A percentile compares a stretch with the other conserved stretches of the same genome.
These are phyloP conservation scores for Gephyroberyx darwinii DNA, from an alignment of 2,797 vertebrate species.

Conservation along the genomic window DNA sequence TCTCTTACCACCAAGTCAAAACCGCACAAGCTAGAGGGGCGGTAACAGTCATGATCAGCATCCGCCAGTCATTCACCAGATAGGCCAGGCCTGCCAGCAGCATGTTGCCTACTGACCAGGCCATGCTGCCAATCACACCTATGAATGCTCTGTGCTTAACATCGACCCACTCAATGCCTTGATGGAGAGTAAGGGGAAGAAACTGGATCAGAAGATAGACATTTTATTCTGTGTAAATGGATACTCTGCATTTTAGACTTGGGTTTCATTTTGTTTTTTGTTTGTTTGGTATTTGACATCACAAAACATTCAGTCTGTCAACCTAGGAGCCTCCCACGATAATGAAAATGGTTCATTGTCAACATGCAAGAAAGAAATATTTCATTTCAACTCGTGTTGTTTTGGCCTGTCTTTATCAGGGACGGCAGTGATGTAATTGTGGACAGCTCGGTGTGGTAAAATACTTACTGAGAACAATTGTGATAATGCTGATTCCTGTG, in stretches of 20 bases:
- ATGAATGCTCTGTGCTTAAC: conserved; percentile 68
- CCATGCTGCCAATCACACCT: conserved; percentile 66
- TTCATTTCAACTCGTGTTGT: too few species aligned
- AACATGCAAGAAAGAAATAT: too few species aligned
- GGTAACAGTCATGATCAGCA: conserved; percentile 73
- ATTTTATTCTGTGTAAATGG: not conserved
- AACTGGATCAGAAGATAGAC: not conserved
- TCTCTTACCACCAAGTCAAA: conserved; percentile 86
- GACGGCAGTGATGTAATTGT: too few species aligned
- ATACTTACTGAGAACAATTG: conserved; percentile 73
- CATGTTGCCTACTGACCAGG: conserved; percentile 77
- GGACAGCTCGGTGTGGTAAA: too few species aligned
- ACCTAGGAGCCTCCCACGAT: too few species aligned
- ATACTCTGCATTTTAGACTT: not conserved
- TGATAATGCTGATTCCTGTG: conserved; percentile 69
- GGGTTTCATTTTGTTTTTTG: not conserved
- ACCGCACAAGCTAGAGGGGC: conserved; percentile 82
- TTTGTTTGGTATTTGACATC: too few species aligned
- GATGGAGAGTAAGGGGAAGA: not conserved
- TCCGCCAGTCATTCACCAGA: conserved; percentile 73
- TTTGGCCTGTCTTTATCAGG: too few species aligned
- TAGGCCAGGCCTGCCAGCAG: conserved; percentile 74
- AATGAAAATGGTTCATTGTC: too few species aligned
- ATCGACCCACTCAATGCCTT: conserved; percentile 81
- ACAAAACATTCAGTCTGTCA: too few species aligned